These are phyloP conservation scores for Atethmia centrago DNA, from an alignment of 2,888 invertebrate genomes.

Conservation along the genomic window DNA sequence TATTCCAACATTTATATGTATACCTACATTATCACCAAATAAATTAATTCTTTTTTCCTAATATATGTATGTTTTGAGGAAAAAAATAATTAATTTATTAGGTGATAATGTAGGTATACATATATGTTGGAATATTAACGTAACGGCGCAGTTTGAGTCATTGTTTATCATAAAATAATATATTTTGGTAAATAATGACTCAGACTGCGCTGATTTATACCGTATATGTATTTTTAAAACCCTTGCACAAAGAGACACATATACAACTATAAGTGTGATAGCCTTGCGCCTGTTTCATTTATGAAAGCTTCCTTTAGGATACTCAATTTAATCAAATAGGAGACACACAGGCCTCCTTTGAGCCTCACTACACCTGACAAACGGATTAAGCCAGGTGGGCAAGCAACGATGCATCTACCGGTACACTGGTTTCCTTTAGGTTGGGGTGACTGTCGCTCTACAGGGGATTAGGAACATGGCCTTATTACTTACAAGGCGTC, in stretches of 20 bases:
- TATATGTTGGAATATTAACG: too few relatives aligned
- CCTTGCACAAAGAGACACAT: not conserved
- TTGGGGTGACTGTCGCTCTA: not conserved
- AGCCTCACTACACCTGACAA: slow-evolving; percentile 11
- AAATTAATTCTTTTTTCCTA: too few relatives aligned
- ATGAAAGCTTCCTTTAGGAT: not conserved
- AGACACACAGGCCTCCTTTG: slow-evolving; percentile 31
- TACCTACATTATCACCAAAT: too few relatives aligned
- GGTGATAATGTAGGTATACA: too few relatives aligned
- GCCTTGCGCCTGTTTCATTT: not conserved
- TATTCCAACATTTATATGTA: too few relatives aligned
- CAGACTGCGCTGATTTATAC: not conserved
- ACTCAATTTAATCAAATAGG: slow-evolving; percentile 11
- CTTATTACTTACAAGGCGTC: too few relatives aligned
- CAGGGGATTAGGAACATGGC: not conserved
- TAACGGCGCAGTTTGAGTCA: too few relatives aligned
- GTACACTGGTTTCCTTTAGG: slow-evolving; percentile 1
- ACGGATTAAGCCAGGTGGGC: slow-evolving; percentile 18
- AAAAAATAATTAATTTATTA: too few relatives aligned
- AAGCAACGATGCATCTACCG: not conserved
- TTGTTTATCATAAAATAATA: too few relatives aligned
- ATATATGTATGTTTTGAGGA: too few relatives aligned
- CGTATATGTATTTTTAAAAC: not conserved
- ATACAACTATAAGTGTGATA: not conserved
- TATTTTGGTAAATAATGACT: too few relatives aligned